phyloP scores from a whole-genome alignment of 2,113 vertebrate species.

The Sceloporus undulatus region DNA sequence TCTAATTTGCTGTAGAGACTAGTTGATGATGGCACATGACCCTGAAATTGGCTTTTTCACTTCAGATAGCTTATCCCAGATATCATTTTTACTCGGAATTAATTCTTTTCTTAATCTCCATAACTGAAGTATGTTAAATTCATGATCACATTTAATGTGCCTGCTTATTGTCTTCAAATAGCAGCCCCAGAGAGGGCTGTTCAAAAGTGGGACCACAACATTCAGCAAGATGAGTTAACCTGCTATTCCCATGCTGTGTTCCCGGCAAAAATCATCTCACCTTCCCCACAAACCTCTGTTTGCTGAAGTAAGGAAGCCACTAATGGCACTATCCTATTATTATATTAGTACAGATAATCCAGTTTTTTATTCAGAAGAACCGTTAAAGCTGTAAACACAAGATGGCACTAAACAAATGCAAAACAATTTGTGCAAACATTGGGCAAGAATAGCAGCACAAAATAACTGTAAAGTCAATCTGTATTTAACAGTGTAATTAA shows the following conservation, averaged over 20 bases:
- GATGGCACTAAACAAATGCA: conserved; percentile 78
- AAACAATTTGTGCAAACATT: conserved; percentile 29
- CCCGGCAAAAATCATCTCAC: background rate
- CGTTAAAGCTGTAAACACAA: conserved; percentile 73
- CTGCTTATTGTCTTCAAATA: background rate
- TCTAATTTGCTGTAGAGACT: background rate
- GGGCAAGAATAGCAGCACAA: conserved; percentile 15
- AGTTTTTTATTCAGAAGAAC: conserved; percentile 9
- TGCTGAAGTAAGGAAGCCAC: background rate
- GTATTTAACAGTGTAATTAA: conserved; percentile 44
- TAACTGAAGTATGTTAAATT: background rate
- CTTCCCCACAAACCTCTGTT: background rate
- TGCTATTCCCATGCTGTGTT: background rate
- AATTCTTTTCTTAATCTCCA: accelerated
- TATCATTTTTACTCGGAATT: background rate
- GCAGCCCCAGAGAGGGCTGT: background rate
- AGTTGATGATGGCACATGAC: background rate
- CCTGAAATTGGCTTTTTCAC: background rate
- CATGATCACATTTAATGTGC: background rate
- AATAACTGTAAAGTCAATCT: conserved; percentile 51
- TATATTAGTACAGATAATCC: conserved; percentile 15
- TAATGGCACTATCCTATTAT: background rate
- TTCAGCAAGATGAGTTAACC: background rate
- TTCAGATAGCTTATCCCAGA: background rate
- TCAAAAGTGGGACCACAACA: background rate